A percentile compares a stretch with the other conserved stretches of the same genome.
These are phyloP conservation scores for Megaceryle torquata DNA, from an alignment of 2,113 vertebrate species.

Conservation along the genomic window DNA sequence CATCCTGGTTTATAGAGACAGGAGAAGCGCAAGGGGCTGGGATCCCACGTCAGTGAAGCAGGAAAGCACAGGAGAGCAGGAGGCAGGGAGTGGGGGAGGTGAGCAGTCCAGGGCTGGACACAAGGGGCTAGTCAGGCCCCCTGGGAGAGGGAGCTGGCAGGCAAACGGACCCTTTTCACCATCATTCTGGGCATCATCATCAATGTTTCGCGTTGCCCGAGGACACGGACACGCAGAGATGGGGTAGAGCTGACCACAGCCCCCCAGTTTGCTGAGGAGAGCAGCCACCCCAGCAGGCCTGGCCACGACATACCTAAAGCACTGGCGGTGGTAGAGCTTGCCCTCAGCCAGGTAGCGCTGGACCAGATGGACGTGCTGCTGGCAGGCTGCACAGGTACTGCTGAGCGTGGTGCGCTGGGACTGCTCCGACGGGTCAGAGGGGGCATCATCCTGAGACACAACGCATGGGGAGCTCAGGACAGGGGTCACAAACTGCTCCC, in stretches of 20 bases:
- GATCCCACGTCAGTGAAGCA: neutral
- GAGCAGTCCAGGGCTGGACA: neutral
- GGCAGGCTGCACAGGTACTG: conserved; percentile 87
- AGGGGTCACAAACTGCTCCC: neutral
- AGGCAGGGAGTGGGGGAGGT: neutral
- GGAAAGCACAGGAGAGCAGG: neutral
- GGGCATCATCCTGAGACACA: conserved; percentile 21
- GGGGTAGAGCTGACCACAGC: neutral
- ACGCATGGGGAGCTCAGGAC: neutral
- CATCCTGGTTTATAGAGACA: neutral
- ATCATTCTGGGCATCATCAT: neutral
- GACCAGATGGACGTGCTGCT: conserved; percentile 93
- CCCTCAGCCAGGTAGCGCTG: conserved; percentile 91
- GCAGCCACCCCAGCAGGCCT: neutral
- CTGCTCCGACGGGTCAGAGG: neutral
- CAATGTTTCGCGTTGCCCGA: rapidly evolving
- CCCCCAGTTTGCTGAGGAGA: neutral
- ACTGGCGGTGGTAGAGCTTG: conserved; percentile 94
- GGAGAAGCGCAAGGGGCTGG: neutral
- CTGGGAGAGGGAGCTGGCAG: neutral
- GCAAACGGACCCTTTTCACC: neutral
- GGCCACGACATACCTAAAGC: conserved; percentile 83
- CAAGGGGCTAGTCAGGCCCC: neutral
- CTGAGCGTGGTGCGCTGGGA: conserved; percentile 69
- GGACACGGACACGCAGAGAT: neutral